These are phyloP conservation scores for Chirona hameri DNA, from an alignment of 2,888 invertebrate species.

Conservation along the genomic window DNA sequence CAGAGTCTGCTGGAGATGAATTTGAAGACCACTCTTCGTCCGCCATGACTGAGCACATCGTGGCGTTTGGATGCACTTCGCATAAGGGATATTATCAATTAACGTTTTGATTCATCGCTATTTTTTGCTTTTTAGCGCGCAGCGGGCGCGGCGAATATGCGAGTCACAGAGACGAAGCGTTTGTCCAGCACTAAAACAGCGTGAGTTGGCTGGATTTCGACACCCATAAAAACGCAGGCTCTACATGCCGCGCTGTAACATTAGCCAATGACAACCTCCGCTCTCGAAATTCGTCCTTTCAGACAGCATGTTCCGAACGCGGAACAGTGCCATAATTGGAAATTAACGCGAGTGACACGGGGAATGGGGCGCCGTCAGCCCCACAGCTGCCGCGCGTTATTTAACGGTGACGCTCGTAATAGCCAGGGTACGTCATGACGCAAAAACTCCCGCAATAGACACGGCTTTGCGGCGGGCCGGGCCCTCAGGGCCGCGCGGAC, in stretches of 20 bases:
- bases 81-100: neutral
- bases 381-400: neutral
- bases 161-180: neutral
- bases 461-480: no score
- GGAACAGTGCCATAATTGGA: neutral
- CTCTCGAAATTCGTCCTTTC: neutral
- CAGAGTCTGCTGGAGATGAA: neutral
- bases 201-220: neutral
- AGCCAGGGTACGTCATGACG: no score
- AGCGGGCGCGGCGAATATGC: neutral
- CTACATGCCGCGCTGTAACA: neutral
- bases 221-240: neutral
- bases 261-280: neutral
- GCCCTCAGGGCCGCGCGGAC: no score
- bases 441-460: no score
- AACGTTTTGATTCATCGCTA: neutral
- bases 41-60: neutral
- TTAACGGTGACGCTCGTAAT: neutral
- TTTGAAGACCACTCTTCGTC: neutral
- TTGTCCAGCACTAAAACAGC: neutral
- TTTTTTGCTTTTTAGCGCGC: neutral
- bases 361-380: neutral
- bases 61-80: no score
- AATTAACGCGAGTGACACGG: neutral
- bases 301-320: neutral